These are phyloP conservation scores for Ophion slaviceki DNA, from an alignment of 2,888 invertebrate species.

Conservation along the genomic window DNA sequence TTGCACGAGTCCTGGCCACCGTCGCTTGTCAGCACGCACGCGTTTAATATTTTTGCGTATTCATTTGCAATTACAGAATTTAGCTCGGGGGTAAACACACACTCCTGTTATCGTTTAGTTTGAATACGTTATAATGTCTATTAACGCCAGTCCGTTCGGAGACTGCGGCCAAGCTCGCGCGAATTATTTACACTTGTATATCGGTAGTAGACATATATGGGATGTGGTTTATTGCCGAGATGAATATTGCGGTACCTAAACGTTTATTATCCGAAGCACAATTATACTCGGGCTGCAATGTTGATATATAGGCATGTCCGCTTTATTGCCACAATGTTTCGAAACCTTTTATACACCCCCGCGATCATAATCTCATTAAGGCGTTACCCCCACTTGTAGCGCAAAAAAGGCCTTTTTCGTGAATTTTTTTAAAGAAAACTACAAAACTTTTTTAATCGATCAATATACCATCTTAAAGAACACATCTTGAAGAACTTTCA, in stretches of 20 bases:
- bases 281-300: slow-evolving; percentile 23
- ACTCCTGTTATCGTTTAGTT: slow-evolving; percentile 71
- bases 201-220: slow-evolving; percentile 12
- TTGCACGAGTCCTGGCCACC: not conserved
- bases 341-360: slow-evolving; percentile 19
- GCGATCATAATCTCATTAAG: not conserved
- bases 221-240: slow-evolving; percentile 49
- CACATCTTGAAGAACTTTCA: too few species aligned
- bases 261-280: slow-evolving; percentile 50
- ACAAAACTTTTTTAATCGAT: too few species aligned
- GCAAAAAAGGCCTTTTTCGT: too few species aligned
- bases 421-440: too few species aligned
- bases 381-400: too few species aligned
- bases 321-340: slow-evolving; percentile 30
- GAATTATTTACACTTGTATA: slow-evolving; percentile 48
- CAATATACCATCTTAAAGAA: too few species aligned
- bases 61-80: slow-evolving; percentile 20
- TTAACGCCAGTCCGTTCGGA: slow-evolving; percentile 50
- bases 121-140: slow-evolving; percentile 66
- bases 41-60: slow-evolving; percentile 12
- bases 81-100: slow-evolving; percentile 61
- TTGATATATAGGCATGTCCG: not conserved
- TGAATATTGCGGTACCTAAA: slow-evolving; percentile 41
- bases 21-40: not conserved
- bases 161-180: slow-evolving; percentile 38